phyloP scores from a whole-genome alignment of 2,888 invertebrate genomes.

The Idaea straminata region DNA sequence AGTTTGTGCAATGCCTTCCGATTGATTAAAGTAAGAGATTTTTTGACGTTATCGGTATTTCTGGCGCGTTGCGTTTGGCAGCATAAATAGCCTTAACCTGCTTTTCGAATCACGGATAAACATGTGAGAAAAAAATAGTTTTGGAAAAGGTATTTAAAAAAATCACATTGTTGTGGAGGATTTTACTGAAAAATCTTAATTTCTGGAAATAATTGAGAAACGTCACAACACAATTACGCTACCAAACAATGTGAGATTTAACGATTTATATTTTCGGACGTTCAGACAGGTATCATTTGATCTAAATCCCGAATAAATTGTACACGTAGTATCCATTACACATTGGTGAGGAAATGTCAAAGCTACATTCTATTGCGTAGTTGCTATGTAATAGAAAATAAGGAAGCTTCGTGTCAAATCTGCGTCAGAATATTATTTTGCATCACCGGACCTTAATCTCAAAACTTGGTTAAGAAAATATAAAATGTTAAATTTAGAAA shows the following conservation, averaged over 20 bases:
- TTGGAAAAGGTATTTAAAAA: neutral
- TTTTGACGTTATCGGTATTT: no score
- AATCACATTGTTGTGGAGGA: neutral
- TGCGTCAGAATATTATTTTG: neutral
- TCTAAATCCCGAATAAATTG: conserved; percentile 16
- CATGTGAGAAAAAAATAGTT: no score
- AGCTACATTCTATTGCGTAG: neutral
- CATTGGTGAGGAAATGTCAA: neutral
- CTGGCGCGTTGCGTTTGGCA: no score
- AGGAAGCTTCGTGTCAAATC: neutral
- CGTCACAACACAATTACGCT: neutral
- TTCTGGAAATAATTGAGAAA: neutral
- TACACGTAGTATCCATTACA: conserved; percentile 7
- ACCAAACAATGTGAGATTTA: neutral
- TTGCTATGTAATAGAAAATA: neutral
- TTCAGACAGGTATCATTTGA: conserved; percentile 7
- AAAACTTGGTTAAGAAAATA: neutral
- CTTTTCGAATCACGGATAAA: no score
- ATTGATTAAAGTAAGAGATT: neutral
- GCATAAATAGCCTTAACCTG: no score
- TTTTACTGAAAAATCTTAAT: neutral
- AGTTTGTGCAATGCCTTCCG: conserved; percentile 3
- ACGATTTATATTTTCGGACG: neutral
- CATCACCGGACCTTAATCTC: neutral
- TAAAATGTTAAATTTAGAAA: no score